Evolutionary conservation across 1,140 invertebrate species (phyloP), one percentile per base, ranked within the genome.

Genomic region (Campoletis sonorensis): DNA sequence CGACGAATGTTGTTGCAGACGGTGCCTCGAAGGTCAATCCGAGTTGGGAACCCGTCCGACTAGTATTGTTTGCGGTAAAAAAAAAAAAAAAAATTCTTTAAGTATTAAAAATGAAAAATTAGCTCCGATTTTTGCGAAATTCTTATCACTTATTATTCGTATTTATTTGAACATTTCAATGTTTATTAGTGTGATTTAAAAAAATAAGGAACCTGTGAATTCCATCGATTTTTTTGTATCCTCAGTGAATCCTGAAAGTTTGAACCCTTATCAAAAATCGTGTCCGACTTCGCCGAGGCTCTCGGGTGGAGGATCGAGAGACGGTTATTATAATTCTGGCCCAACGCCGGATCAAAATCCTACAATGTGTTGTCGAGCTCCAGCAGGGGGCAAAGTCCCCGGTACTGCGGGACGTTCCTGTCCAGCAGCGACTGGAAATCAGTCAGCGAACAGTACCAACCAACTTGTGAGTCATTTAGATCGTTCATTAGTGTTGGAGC

Each of bases 391-490:
- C 33, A 70, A 78, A 67, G 68, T n/a, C 18, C 70, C 84, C 0
- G 61, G 70, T 16, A 72, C 75, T 0, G 77, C 84, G 2, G 80
- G 78, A 45, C 83, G 83, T n/a, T 70, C 49, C 0, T 90, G 89
- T 79, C 87, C 89, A 4, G 85, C 86, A 0, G 88, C 89, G 79
- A 79, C 90, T 40, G 85, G 87, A 21, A 79, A 86, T 18, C 85
- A 87, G 77, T 33, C 88, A 0, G 75, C 79, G 0, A 73, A 82
- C 33, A 88, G 79, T 71, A 89, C 85, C 7, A 90, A 88, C 68
- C 86, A 88, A 78, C 67, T 90, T 40, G 90, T 91, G 81, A 26
- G 67, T 76, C 72, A 64, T 64, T 64, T 26, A 40, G 5, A 49
- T 45, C 8, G 13, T 13, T 4, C n/a, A 54, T 54, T 75, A 15